These are phyloP conservation scores for Scolopax mira DNA, from an alignment of 2,113 vertebrate species.

Conservation along the genomic window DNA sequence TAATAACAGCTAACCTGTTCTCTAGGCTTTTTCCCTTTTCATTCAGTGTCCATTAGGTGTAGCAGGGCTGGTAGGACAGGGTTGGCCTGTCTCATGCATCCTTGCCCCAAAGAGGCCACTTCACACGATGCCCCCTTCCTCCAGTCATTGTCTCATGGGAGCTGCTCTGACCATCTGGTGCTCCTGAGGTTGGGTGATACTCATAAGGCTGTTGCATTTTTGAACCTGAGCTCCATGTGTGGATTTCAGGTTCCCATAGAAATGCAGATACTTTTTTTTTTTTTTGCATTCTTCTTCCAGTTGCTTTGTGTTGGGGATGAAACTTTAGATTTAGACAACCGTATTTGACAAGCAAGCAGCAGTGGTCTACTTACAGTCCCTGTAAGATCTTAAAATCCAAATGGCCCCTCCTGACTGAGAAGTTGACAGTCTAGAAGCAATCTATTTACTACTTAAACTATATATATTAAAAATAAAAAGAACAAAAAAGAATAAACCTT, in stretches of 20 bases:
- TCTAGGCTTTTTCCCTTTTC: neutral
- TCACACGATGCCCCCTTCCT: neutral
- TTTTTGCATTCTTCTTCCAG: neutral
- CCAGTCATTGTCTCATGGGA: neutral
- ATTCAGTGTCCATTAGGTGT: too few relatives aligned
- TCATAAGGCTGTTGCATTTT: neutral
- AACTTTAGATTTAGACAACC: neutral
- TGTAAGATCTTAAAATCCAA: neutral
- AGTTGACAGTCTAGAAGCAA: neutral
- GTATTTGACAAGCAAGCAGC: neutral
- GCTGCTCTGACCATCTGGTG: neutral
- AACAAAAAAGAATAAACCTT: neutral
- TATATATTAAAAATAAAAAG: neutral
- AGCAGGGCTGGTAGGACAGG: neutral
- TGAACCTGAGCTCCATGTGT: neutral
- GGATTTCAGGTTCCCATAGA: neutral
- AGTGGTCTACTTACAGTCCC: neutral
- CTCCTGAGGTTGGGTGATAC: neutral
- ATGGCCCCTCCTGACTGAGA: neutral
- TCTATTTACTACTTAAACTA: neutral
- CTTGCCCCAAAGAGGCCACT: neutral
- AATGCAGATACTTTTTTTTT: neutral
- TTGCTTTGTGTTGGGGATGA: neutral
- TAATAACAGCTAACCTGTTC: neutral
- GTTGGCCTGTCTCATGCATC: neutral